Evolutionary conservation across 2,113 vertebrate genomes (phyloP).

Genomic region (Coreoperca whiteheadi): DNA sequence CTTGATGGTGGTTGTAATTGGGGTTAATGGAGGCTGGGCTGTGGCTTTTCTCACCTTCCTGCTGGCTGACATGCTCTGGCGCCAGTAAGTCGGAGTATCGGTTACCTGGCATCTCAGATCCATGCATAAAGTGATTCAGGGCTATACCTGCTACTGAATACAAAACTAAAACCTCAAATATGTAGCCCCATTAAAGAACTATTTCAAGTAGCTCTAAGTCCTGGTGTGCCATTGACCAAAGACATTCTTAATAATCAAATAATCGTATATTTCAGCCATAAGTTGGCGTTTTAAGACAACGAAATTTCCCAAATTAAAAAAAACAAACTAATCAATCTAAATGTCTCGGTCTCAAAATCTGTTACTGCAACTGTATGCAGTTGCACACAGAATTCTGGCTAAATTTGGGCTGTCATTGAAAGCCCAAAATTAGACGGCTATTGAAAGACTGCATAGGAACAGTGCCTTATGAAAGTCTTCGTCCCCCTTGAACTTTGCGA

Average conservation of each 20-base stretch:
- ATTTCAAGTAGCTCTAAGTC: not conserved
- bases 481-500: no score
- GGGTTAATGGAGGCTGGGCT: constrained; percentile 78
- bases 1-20: constrained; percentile 81
- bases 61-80: constrained; percentile 67
- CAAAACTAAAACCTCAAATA: not conserved
- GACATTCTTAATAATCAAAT: not conserved
- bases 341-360: not conserved
- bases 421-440: no score
- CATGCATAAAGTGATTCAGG: constrained; percentile 30
- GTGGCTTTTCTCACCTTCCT: constrained; percentile 76
- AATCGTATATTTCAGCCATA: not conserved
- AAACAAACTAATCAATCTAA: not conserved
- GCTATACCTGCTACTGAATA: constrained; percentile 31
- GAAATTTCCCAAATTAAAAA: not conserved
- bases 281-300: no score
- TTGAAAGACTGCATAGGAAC: no score
- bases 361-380: not conserved
- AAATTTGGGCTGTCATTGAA: no score
- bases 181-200: no score
- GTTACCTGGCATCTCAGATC: constrained; percentile 57
- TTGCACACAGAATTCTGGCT: constrained; percentile 30
- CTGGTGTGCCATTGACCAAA: not conserved
- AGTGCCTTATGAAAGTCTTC: no score
- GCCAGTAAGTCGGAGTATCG: constrained; percentile 83